These are phyloP conservation scores for Panagrolaimus sp. DNA, from an alignment of 1,140 invertebrate genomes.

Conservation along the genomic window DNA sequence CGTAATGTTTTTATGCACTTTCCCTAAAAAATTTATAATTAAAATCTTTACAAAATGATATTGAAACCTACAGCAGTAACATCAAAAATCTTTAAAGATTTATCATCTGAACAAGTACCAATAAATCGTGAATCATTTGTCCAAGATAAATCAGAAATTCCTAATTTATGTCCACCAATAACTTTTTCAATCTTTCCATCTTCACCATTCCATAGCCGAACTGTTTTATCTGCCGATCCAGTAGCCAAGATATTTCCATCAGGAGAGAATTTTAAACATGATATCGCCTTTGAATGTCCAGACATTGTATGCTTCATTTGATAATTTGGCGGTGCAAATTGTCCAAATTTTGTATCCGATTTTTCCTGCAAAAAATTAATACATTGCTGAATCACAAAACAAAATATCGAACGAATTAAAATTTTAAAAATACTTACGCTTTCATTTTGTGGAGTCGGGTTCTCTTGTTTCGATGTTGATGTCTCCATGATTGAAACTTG, in stretches of 20 bases:
- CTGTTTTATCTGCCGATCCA: constrained; percentile 89
- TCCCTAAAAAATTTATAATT: constrained; percentile 65
- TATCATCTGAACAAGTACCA: constrained; percentile 97
- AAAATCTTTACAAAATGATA: constrained; percentile 29
- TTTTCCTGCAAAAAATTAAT: too few species aligned
- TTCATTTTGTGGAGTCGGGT: too few species aligned
- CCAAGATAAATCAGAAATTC: constrained; percentile 98
- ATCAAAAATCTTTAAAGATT: constrained; percentile 98
- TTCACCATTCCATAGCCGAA: constrained; percentile 98
- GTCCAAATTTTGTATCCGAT: too few species aligned
- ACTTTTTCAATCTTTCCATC: constrained; percentile 99
- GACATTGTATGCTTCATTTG: constrained; percentile 88
- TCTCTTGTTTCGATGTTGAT: too few species aligned
- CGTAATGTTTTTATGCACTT: constrained; percentile 98
- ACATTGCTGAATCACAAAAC: too few species aligned
- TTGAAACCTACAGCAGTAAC: constrained; percentile 71
- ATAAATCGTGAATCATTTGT: constrained; percentile 88
- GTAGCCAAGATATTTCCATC: constrained; percentile 98
- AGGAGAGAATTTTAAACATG: constrained; percentile 97
- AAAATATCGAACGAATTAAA: too few species aligned
- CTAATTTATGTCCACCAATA: constrained; percentile 86
- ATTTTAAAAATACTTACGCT: too few species aligned
- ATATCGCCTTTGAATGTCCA: constrained; percentile 97
- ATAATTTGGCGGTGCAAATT: constrained; percentile 71
- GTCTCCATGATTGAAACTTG: too few species aligned